Evolutionary conservation across 2,113 vertebrate species (phyloP).

Genomic region (Holacanthus passer): DNA sequence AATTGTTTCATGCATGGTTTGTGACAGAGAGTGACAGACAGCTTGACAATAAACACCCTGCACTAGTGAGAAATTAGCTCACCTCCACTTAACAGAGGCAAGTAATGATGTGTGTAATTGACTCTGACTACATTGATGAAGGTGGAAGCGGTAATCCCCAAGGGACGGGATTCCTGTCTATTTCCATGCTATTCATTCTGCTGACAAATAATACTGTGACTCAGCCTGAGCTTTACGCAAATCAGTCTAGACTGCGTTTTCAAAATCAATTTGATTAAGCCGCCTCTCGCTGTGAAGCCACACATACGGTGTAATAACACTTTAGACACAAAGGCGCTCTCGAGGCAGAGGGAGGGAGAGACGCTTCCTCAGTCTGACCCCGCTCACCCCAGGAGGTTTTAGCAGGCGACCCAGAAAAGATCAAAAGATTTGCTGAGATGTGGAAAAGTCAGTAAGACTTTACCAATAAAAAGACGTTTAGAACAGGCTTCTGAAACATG

Average conservation of each 20-base stretch:
- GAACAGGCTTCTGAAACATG: slow-evolving; percentile 26
- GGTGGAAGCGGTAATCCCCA: slow-evolving; percentile 60
- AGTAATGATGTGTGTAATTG: slow-evolving; percentile 79
- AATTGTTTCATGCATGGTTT: slow-evolving; percentile 55
- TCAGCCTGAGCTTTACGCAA: slow-evolving; percentile 27
- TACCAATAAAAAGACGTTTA: slow-evolving; percentile 45
- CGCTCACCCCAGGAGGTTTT: slow-evolving; percentile 44
- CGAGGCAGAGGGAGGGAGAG: slow-evolving; percentile 3
- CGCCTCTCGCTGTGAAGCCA: slow-evolving; percentile 10
- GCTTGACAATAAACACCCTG: slow-evolving; percentile 56
- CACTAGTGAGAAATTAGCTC: slow-evolving; percentile 65
- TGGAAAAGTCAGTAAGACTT: slow-evolving; percentile 59
- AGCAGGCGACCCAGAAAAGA: slow-evolving; percentile 11
- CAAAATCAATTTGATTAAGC: slow-evolving; percentile 55
- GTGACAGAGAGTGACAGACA: slow-evolving; percentile 63
- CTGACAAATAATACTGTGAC: slow-evolving; percentile 45
- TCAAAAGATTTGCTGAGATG: slow-evolving; percentile 55
- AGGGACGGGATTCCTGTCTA: slow-evolving; percentile 52
- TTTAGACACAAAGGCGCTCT: background rate
- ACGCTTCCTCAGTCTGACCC: slow-evolving; percentile 22
- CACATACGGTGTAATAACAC: slow-evolving; percentile 15
- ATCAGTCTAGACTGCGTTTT: slow-evolving; percentile 46
- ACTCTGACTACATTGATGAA: slow-evolving; percentile 71
- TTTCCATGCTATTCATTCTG: slow-evolving; percentile 44
- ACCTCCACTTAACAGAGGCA: slow-evolving; percentile 69